Conservation (phyloP, 2,113 vertebrate species). For the Cynocephalus volans region DNA sequence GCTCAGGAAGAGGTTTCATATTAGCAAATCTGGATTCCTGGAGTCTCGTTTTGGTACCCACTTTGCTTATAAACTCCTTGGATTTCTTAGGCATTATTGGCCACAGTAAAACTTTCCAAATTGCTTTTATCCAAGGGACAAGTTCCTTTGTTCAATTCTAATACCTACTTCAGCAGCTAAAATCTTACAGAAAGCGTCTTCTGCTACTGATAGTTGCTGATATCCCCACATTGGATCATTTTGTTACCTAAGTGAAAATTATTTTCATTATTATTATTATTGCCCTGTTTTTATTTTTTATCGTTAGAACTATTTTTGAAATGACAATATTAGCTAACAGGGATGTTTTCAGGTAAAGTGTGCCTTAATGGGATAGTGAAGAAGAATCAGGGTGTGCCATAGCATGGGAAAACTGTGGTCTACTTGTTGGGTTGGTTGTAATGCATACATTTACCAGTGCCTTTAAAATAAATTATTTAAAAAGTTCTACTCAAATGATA, state of each 20-base stretch:
- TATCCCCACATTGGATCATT: neutral
- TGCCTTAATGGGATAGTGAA: neutral
- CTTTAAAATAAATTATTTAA: neutral
- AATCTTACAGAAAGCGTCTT: neutral
- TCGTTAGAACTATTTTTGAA: neutral
- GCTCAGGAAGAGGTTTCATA: neutral
- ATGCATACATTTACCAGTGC: neutral
- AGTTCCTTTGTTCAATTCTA: neutral
- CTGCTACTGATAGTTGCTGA: neutral
- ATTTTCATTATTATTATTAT: slow-evolving; percentile 48
- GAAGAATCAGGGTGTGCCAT: neutral
- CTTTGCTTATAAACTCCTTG: neutral
- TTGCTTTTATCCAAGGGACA: neutral
- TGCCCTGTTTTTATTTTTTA: neutral
- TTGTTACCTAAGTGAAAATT: neutral
- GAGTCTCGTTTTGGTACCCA: neutral
- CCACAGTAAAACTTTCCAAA: neutral
- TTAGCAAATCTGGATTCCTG: neutral
- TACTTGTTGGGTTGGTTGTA: neutral
- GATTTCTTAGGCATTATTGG: neutral
- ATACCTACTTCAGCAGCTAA: neutral
- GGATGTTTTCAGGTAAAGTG: neutral
- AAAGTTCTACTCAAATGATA: neutral
- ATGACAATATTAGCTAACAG: neutral
- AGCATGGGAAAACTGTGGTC: neutral